Percentiles rank a stretch among this genome's conserved stretches.
phyloP scores from a whole-genome alignment of 2,797 vertebrate genomes.

The Microctenopoma stevenorrisi region DNA sequence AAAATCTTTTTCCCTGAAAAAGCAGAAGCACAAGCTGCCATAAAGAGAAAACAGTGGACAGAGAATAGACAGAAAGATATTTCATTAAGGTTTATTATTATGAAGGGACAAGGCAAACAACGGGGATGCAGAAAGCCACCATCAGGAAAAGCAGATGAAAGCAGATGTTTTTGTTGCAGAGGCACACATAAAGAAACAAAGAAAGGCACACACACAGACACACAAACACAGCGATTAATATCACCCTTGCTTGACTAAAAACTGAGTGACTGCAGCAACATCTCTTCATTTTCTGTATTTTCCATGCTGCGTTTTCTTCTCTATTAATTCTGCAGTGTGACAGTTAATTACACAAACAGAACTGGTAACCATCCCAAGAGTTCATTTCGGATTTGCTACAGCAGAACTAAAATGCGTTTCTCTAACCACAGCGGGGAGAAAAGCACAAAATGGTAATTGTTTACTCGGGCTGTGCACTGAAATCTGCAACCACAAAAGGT shows the following conservation, averaged over 20 bases:
- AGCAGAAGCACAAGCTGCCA: too few relatives aligned
- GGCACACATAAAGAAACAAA: constrained; percentile 1
- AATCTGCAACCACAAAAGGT: constrained; percentile 27
- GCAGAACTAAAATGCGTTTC: constrained; percentile 60
- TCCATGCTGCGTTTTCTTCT: constrained; percentile 36
- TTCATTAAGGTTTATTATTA: neutral
- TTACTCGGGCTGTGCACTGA: constrained; percentile 39
- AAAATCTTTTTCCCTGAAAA: neutral
- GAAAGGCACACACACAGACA: neutral
- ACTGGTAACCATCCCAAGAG: constrained; percentile 48
- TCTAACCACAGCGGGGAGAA: constrained; percentile 41
- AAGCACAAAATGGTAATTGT: constrained; percentile 61
- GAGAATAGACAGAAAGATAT: constrained; percentile 19
- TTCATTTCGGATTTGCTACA: constrained; percentile 69
- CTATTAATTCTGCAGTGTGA: constrained; percentile 62
- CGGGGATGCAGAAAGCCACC: neutral
- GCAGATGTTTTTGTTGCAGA: constrained; percentile 24
- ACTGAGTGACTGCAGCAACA: constrained; percentile 34
- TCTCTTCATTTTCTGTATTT: constrained; percentile 38
- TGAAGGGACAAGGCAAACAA: neutral
- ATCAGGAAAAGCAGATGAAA: constrained; percentile 1
- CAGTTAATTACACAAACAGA: constrained; percentile 74
- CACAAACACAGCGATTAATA: constrained; percentile 19
- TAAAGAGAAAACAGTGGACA: constrained; percentile 11
- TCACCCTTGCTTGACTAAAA: constrained; percentile 17